A percentile compares a stretch with the other conserved stretches of the same genome.
Conservation (phyloP, 2,113 vertebrate species). For the Cynocephalus volans region DNA sequence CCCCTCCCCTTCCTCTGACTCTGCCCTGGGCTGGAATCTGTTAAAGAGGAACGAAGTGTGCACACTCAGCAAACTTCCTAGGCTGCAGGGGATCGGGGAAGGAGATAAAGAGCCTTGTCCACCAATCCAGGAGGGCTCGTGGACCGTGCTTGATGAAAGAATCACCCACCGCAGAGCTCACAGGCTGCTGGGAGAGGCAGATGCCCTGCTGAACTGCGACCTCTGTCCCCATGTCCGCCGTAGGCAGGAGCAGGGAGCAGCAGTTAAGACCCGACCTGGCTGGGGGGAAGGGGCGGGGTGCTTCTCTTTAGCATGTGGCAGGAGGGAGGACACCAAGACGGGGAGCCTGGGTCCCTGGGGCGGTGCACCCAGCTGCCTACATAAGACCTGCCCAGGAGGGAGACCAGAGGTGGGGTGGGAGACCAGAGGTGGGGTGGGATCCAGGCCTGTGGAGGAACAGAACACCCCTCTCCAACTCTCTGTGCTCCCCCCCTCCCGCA, state of each 20-base stretch:
- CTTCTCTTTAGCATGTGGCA: not conserved
- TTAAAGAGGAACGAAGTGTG: no score
- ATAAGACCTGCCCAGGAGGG: not conserved
- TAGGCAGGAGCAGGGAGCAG: not conserved
- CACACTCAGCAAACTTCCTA: rapidly evolving
- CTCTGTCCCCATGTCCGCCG: rapidly evolving
- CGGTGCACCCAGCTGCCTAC: rapidly evolving
- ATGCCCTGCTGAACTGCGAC: rapidly evolving
- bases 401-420: rapidly evolving
- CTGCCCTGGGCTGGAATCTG: no score
- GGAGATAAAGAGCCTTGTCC: no score
- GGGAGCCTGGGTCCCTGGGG: not conserved
- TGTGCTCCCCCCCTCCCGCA: no score
- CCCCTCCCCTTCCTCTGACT: not conserved
- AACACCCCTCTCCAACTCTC: no score
- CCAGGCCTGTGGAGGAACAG: not conserved
- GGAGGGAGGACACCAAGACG: not conserved
- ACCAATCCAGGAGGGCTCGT: no score
- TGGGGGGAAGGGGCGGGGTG: no score
- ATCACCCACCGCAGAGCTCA: not conserved
- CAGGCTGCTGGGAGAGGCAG: not conserved
- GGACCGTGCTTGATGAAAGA: not conserved
- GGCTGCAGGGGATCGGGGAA: not conserved
- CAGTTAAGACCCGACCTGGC: not conserved
- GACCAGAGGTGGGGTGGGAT: rapidly evolving